These are phyloP conservation scores for Euthynnus affinis DNA, from an alignment of 2,797 vertebrate genomes.

Conservation along the genomic window DNA sequence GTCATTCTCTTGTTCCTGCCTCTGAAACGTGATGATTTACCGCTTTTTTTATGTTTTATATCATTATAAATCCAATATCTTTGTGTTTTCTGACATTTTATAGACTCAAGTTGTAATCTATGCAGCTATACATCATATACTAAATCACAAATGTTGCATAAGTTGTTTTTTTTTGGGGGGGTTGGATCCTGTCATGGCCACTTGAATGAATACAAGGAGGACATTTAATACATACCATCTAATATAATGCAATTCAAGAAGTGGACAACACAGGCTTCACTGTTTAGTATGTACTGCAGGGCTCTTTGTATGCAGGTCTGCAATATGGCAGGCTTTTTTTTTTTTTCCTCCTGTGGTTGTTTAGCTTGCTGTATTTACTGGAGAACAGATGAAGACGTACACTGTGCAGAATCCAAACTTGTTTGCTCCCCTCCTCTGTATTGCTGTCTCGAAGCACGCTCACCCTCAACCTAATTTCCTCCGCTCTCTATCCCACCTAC, in stretches of 20 bases:
- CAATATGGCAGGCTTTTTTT: neutral
- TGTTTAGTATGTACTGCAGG: neutral
- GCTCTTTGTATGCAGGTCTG: constrained; percentile 16
- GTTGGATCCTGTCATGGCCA: neutral
- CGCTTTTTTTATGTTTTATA: neutral
- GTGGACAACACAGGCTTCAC: neutral
- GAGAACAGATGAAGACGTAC: neutral
- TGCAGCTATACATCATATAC: neutral
- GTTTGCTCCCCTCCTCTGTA: constrained; percentile 9
- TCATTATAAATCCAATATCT: neutral
- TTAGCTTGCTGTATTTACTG: constrained; percentile 20
- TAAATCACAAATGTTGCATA: neutral
- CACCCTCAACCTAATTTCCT: constrained; percentile 39
- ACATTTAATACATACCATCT: neutral
- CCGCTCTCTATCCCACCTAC: constrained; percentile 37
- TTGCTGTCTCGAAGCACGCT: constrained; percentile 1
- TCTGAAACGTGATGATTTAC: neutral
- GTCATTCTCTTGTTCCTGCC: neutral
- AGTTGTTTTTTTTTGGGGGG: neutral
- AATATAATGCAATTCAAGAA: neutral
- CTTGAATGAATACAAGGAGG: neutral
- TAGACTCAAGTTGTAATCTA: neutral
- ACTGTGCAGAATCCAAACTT: neutral
- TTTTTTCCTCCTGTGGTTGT: too few species aligned
- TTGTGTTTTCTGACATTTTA: neutral